Evolutionary conservation across 2,888 invertebrate genomes (phyloP), one percentile per base, ranked within the genome.

Genomic region (Ophraella communa): DNA sequence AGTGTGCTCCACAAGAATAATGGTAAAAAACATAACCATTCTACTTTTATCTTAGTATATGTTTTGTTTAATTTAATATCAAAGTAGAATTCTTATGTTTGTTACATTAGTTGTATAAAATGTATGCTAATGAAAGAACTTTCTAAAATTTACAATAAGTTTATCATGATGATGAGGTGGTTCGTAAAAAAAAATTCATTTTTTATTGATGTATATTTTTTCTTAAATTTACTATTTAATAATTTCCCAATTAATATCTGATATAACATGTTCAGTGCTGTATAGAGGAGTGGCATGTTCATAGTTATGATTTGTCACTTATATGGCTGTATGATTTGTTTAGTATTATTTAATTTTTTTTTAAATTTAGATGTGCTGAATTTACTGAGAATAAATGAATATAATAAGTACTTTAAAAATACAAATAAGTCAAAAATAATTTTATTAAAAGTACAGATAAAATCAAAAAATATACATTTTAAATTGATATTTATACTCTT

Each of bases 11-110:
- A 60, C 66, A 49, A 67, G 58, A 64, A 66, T 58, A 65, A 51
- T 64, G 54, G 69, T 72, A 75, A 76, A 67, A 71, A 75, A 75
- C 70, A 76, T 74, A 73, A 76, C 58, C 63, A 76, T 77, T 77
- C 74, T 75, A 76, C 75, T 75, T 71, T 71, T 58, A 52, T 60
- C 64, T 67, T 68, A 63, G 64, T 44, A 52, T 58, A 65, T 68
- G 18, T 57, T 69, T 66, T 49, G 52, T 65, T 68, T 67, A 44
- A 63, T 65, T 67, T 64, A 69, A 54, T 62, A 45, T 45, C 65
- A 45, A 69, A 73, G 73, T 74, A 70, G 74, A 74, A 75, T 75
- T 67, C 51, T 73, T 73, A 71, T 74, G 71, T 76, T 75, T 71
- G 66, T 71, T 73, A 73, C 73, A 67, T 55, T 73, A 73, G 69